phyloP scores from a whole-genome alignment of 2,888 invertebrate species.

The Eledone cirrhosa region DNA sequence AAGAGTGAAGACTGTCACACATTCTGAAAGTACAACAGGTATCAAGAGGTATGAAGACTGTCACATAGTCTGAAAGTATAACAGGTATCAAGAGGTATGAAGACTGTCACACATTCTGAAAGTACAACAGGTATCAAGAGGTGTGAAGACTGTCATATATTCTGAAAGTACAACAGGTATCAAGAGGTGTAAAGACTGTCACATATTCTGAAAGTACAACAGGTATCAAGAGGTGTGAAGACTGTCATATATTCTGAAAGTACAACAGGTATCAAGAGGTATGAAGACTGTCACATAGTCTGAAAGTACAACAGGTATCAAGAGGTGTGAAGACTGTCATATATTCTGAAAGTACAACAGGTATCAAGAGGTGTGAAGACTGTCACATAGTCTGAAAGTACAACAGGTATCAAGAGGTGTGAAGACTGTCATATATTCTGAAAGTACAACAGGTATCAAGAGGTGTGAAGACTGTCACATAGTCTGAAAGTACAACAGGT shows the following conservation, averaged over 20 bases:
- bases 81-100: conserved; percentile 70
- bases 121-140: conserved; percentile 50
- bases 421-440: conserved; percentile 82
- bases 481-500: conserved; percentile 66
- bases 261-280: conserved; percentile 67
- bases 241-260: conserved; percentile 78
- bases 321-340: conserved; percentile 84
- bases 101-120: conserved; percentile 81
- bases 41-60: conserved; percentile 76
- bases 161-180: conserved; percentile 38
- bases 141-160: conserved; percentile 86
- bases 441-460: background rate
- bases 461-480: conserved; percentile 84
- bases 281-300: conserved; percentile 83
- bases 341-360: conserved; percentile 67
- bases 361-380: conserved; percentile 74
- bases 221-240: conserved; percentile 73
- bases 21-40: conserved; percentile 66
- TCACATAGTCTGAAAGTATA: conserved; percentile 75
- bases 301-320: conserved; percentile 29
- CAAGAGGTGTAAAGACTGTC: conserved; percentile 81
- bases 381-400: conserved; percentile 77
- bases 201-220: conserved; percentile 70
- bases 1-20: conserved; percentile 82
- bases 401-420: conserved; percentile 69